Percentiles rank a stretch among this genome's conserved stretches.
These are phyloP conservation scores for Acanthaster planci DNA, from an alignment of 35 echinoderm and acorn worm genomes.

Conservation along the genomic window DNA sequence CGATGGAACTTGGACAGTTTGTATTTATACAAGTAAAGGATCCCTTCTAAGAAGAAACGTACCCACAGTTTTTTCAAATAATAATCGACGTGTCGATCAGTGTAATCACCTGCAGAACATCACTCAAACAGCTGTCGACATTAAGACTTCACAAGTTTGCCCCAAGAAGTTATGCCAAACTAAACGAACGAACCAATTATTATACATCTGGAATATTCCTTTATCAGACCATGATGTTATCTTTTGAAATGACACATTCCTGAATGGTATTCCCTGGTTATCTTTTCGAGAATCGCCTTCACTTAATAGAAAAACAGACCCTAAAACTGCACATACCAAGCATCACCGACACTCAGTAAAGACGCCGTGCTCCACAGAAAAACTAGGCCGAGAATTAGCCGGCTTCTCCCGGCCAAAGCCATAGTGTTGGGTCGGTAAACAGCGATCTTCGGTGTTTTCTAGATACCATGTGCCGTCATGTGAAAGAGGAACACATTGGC, in stretches of 20 bases:
- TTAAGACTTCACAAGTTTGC: not conserved
- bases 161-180: not conserved
- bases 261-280: not conserved
- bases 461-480: not conserved
- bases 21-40: no score
- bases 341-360: not conserved
- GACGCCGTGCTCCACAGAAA: not conserved
- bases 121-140: no score
- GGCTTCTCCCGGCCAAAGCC: conserved; percentile 13
- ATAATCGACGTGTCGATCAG: no score
- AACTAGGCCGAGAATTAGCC: conserved; percentile 5
- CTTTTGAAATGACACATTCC: no score
- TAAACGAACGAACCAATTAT: not conserved
- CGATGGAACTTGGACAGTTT: no score
- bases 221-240: no score
- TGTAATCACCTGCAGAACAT: no score
- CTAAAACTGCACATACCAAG: not conserved
- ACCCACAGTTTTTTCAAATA: no score
- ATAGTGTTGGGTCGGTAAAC: not conserved
- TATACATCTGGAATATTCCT: not conserved
- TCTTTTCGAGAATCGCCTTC: not conserved
- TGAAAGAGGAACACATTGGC: not conserved
- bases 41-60: no score
- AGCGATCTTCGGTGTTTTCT: not conserved
- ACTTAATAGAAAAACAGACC: not conserved